Evolutionary conservation across 1,140 invertebrate species (phyloP).

Genomic region (Mactra quadrangularis): DNA sequence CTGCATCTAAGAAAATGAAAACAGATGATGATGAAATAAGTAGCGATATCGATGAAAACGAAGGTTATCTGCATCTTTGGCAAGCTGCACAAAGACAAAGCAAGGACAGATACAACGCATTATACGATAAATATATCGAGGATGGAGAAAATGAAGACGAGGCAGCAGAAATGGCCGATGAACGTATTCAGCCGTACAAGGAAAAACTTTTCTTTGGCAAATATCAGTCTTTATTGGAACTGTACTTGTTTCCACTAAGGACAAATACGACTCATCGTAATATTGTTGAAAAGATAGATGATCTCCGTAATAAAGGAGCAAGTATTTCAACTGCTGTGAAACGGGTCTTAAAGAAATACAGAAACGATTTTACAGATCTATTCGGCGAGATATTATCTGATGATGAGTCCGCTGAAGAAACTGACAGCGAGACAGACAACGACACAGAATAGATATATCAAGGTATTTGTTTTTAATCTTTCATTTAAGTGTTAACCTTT

Average conservation of each 20-base stretch:
- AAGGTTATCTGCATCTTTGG: constrained; percentile 31
- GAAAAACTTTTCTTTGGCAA: background rate
- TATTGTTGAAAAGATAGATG: constrained; percentile 13
- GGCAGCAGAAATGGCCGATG: constrained; percentile 14
- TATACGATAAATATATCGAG: constrained; percentile 36
- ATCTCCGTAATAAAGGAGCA: background rate
- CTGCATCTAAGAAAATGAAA: constrained; percentile 4
- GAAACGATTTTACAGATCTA: background rate
- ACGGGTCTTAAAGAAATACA: constrained; percentile 4
- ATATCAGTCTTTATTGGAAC: constrained; percentile 11
- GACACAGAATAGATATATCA: background rate
- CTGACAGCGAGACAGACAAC: background rate
- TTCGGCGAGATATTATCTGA: background rate
- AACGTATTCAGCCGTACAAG: constrained; percentile 8
- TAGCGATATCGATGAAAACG: constrained; percentile 19
- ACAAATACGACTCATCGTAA: constrained; percentile 14
- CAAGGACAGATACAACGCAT: constrained; percentile 18
- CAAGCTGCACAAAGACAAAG: background rate
- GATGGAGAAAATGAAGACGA: constrained; percentile 30
- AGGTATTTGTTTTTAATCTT: background rate
- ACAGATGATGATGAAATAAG: background rate
- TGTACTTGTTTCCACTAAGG: constrained; percentile 14
- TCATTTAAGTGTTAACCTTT: background rate
- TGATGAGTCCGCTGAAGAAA: background rate
- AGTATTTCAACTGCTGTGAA: constrained; percentile 8